Conservation (phyloP, 1,140 invertebrate species). For the Drosophila kepulauana region DNA sequence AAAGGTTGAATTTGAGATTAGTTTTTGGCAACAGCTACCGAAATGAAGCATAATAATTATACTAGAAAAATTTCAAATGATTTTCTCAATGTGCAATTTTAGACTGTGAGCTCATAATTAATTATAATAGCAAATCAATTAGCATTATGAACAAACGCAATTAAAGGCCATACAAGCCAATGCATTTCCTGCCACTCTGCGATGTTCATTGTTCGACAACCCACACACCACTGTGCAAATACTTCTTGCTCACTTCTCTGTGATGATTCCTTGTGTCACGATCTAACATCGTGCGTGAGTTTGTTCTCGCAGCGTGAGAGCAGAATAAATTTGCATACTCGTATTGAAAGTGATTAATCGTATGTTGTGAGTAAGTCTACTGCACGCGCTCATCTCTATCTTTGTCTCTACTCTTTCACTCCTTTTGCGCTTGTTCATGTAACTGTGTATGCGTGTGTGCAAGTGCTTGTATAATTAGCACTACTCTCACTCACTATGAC, state of each 20-base stretch:
- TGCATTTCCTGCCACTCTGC: slow-evolving; percentile 39
- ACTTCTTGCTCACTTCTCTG: slow-evolving; percentile 4
- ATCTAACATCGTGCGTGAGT: slow-evolving; percentile 6
- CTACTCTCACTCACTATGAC: slow-evolving; percentile 14
- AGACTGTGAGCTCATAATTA: slow-evolving; percentile 11
- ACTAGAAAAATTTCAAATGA: slow-evolving; percentile 4
- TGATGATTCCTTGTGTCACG: slow-evolving; percentile 1
- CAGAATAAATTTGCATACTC: background rate
- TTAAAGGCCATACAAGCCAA: slow-evolving; percentile 19
- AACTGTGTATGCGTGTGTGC: slow-evolving; percentile 8
- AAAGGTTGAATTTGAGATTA: slow-evolving; percentile 53
- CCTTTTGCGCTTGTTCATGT: slow-evolving; percentile 5
- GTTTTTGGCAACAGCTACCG: slow-evolving; percentile 50
- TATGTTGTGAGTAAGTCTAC: background rate
- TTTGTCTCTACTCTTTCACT: slow-evolving; percentile 5
- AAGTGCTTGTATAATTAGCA: slow-evolving; percentile 51
- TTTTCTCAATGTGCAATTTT: slow-evolving; percentile 16
- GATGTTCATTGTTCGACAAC: slow-evolving; percentile 8
- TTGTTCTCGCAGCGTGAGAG: background rate
- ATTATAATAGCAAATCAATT: slow-evolving; percentile 32
- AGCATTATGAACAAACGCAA: slow-evolving; percentile 9
- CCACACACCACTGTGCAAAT: slow-evolving; percentile 55
- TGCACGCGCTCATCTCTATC: slow-evolving; percentile 13
- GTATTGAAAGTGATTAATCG: background rate
- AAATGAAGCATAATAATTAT: slow-evolving; percentile 28